phyloP scores from a whole-genome alignment of 2,113 vertebrate genomes.

The Coptodon rendalli region DNA sequence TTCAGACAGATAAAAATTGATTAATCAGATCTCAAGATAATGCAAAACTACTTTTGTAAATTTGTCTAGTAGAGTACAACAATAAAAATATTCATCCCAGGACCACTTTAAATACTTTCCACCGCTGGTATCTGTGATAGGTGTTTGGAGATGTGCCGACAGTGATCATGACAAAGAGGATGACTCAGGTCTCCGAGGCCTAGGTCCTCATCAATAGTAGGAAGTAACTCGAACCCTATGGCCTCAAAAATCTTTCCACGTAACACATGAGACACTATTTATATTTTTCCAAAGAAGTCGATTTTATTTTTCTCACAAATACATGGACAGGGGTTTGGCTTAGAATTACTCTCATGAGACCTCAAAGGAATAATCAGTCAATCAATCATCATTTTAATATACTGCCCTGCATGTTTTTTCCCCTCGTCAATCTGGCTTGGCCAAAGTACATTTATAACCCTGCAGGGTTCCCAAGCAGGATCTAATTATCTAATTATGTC shows the following conservation, averaged over 20 bases:
- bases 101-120: background rate
- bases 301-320: background rate
- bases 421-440: background rate
- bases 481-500: background rate
- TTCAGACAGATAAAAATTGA: background rate
- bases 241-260: background rate
- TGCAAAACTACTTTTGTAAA: background rate
- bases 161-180: background rate
- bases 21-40: background rate
- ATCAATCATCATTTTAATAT: background rate
- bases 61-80: background rate
- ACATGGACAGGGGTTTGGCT: background rate
- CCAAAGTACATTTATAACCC: background rate
- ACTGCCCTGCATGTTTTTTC: background rate
- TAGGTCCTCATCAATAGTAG: background rate
- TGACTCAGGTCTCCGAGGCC: background rate
- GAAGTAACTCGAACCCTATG: background rate
- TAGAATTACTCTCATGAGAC: background rate
- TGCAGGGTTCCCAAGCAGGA: background rate
- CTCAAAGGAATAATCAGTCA: background rate
- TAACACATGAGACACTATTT: background rate
- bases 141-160: background rate
- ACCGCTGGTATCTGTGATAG: background rate
- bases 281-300: background rate
- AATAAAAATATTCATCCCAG: background rate